phyloP scores from a whole-genome alignment of 2,888 invertebrate genomes.

The Tiphia femorata region DNA sequence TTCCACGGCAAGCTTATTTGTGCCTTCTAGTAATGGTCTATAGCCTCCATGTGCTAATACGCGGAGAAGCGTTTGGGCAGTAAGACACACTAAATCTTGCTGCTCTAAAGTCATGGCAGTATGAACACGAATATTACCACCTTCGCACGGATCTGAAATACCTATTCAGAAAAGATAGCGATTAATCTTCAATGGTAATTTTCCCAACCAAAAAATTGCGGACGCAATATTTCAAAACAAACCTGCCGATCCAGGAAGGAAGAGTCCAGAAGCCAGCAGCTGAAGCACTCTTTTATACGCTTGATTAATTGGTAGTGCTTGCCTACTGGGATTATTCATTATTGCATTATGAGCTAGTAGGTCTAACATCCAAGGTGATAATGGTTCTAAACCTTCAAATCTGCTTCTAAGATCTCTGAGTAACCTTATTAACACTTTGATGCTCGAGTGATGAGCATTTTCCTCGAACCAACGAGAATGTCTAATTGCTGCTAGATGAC shows the following conservation, averaged over 20 bases:
- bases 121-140: constrained; percentile 88
- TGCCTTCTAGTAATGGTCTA: constrained; percentile 84
- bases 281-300: constrained; percentile 91
- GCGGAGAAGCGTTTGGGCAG: constrained; percentile 92
- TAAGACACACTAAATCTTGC: constrained; percentile 92
- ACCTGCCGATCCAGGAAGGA: constrained; percentile 93
- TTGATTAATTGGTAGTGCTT: constrained; percentile 91
- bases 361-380: constrained; percentile 98
- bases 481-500: constrained; percentile 92
- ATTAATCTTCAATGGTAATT: background rate
- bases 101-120: constrained; percentile 91
- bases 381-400: constrained; percentile 89
- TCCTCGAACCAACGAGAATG: constrained; percentile 99
- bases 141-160: constrained; percentile 95
- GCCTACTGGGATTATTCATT: constrained; percentile 94
- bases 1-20: constrained; percentile 81
- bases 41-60: constrained; percentile 95
- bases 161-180: constrained; percentile 53
- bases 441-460: constrained; percentile 96
- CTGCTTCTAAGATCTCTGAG: constrained; percentile 92
- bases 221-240: constrained; percentile 14
- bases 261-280: constrained; percentile 91
- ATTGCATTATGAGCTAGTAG: constrained; percentile 95
- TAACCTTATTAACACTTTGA: constrained; percentile 93
- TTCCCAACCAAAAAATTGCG: background rate